phyloP scores from a whole-genome alignment of 2,113 vertebrate genomes.

The Fregetta grallaria region DNA sequence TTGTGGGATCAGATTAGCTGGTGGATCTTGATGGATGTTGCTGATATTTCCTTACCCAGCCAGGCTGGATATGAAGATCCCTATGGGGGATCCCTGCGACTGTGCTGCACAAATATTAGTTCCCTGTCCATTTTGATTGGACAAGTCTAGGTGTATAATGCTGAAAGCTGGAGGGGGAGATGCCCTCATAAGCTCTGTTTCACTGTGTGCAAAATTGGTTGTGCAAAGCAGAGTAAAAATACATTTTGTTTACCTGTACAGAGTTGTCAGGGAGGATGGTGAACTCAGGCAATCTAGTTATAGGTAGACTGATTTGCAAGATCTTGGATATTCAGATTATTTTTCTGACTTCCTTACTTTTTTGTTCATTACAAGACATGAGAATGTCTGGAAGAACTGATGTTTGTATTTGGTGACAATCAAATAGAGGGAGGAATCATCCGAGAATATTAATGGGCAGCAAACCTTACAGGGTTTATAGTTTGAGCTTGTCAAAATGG shows the following conservation, averaged over 20 bases:
- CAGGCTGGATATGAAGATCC: neutral
- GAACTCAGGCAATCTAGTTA: neutral
- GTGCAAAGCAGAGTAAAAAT: neutral
- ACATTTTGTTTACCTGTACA: neutral
- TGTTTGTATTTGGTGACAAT: constrained; percentile 45
- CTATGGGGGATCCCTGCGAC: accelerated
- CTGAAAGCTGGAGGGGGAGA: neutral
- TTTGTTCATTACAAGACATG: neutral
- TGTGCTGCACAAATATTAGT: neutral
- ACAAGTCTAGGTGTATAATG: neutral
- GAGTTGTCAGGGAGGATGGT: neutral
- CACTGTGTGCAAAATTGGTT: neutral
- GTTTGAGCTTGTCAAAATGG: constrained; percentile 37
- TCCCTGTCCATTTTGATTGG: neutral
- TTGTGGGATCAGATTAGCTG: neutral
- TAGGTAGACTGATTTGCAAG: neutral
- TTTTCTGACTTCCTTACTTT: neutral
- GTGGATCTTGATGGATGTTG: neutral
- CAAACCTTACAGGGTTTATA: neutral
- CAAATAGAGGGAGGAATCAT: constrained; percentile 26
- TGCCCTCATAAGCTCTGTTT: neutral
- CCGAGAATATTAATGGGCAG: neutral
- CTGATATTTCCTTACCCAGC: neutral
- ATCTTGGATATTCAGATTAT: neutral
- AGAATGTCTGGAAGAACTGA: neutral